These are phyloP conservation scores for Stenodema calcarata DNA, from an alignment of 2,888 invertebrate species.

Conservation along the genomic window DNA sequence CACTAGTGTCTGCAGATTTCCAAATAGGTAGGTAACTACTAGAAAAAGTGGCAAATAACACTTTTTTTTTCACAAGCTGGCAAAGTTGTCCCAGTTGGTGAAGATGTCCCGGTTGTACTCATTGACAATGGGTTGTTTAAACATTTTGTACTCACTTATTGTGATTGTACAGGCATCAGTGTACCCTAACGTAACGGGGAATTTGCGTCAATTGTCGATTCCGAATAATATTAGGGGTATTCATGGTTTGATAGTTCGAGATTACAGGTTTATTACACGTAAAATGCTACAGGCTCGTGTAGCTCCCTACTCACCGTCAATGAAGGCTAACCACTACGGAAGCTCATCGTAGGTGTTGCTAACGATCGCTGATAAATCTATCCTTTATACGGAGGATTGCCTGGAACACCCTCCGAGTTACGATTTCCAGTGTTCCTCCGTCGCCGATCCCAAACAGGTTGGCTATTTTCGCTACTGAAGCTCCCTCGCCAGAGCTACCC, in stretches of 20 bases:
- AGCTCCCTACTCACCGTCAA: too few species aligned
- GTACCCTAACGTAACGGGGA: too few species aligned
- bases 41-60: neutral
- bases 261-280: too few species aligned
- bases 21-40: neutral
- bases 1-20: neutral
- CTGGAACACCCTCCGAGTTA: neutral
- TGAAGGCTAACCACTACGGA: slow-evolving; percentile 31
- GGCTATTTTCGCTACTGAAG: neutral
- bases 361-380: neutral
- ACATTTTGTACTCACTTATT: too few species aligned
- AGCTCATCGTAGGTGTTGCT: slow-evolving; percentile 24
- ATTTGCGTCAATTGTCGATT: too few species aligned
- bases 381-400: neutral
- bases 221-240: too few species aligned
- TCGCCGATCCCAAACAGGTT: slow-evolving; percentile 17
- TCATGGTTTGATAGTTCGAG: too few species aligned
- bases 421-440: neutral
- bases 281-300: too few species aligned
- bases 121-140: too few species aligned
- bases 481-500: slow-evolving; percentile 9
- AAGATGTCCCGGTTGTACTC: too few species aligned
- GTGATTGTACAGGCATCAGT: too few species aligned
- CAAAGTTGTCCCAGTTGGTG: neutral
- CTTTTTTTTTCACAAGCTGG: neutral